Evolutionary conservation across 2,888 invertebrate genomes (phyloP).

Genomic region (Alcis repandata): DNA sequence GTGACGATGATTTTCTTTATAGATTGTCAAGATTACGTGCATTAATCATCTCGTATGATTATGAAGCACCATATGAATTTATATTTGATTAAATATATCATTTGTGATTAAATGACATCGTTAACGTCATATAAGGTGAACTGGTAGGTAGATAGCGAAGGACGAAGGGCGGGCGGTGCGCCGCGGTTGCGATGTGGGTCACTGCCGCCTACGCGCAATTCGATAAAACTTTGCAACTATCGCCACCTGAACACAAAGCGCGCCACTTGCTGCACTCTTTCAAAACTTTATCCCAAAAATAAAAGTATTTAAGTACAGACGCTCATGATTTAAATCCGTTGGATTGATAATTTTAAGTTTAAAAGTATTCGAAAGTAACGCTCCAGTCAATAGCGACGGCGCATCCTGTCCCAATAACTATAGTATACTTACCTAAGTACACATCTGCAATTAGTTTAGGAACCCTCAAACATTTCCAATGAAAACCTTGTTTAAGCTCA

Average conservation of each 20-base stretch:
- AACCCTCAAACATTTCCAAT: neutral
- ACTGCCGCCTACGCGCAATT: conserved; percentile 83
- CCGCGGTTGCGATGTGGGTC: conserved; percentile 79
- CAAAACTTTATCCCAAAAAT: conserved; percentile 34
- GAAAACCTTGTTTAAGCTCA: conserved; percentile 34
- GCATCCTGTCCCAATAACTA: neutral
- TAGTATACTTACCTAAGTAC: neutral
- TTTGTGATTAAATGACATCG: conserved; percentile 39
- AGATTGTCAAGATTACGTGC: conserved; percentile 3
- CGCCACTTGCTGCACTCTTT: conserved; percentile 42
- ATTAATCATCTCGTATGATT: neutral
- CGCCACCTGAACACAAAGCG: conserved; percentile 55
- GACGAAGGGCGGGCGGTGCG: conserved; percentile 74
- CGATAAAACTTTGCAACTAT: conserved; percentile 81
- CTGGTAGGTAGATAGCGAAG: conserved; percentile 57
- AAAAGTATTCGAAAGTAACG: conserved; percentile 33
- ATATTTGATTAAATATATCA: conserved; percentile 21
- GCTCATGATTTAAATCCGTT: neutral
- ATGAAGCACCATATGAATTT: conserved; percentile 4
- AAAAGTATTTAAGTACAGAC: neutral
- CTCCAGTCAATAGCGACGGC: conserved; percentile 28
- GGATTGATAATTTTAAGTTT: conserved; percentile 13
- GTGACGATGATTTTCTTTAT: conserved; percentile 2
- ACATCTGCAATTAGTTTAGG: neutral
- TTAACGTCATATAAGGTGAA: conserved; percentile 37